Evolutionary conservation across 2,797 vertebrate species (phyloP).

Genomic region (Danio jaintianensis): DNA sequence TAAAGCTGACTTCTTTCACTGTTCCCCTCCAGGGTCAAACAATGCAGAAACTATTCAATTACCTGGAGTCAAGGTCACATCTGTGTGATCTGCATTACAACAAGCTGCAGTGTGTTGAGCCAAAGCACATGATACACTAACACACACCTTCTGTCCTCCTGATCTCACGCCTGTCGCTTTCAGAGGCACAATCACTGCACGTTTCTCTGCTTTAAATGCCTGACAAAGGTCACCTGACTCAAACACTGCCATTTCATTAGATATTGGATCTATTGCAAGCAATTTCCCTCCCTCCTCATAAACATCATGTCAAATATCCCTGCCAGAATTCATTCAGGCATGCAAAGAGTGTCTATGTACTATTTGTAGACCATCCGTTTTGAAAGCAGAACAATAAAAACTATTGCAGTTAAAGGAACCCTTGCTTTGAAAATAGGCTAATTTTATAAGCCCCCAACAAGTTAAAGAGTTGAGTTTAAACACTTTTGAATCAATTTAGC

Average conservation of each 20-base stretch:
- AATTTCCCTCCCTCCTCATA: background rate
- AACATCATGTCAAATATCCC: background rate
- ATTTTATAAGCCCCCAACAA: too few relatives aligned
- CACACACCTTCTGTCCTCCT: background rate
- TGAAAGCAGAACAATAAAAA: background rate
- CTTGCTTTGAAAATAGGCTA: too few relatives aligned
- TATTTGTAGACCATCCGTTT: background rate
- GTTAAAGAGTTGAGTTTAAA: too few relatives aligned
- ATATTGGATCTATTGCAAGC: background rate
- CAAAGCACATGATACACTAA: background rate
- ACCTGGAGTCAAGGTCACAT: slow-evolving; percentile 32
- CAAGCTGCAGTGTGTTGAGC: background rate
- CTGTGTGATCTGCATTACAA: slow-evolving; percentile 23
- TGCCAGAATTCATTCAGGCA: background rate
- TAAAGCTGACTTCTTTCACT: background rate
- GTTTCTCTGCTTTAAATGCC: background rate
- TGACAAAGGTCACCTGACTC: background rate
- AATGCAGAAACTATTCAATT: slow-evolving; percentile 18
- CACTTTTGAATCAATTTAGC: too few relatives aligned
- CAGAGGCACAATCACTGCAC: background rate
- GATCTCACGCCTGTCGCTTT: background rate
- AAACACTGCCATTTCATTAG: background rate
- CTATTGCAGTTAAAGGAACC: too few relatives aligned
- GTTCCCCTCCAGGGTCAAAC: slow-evolving; percentile 25
- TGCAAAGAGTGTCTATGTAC: too few relatives aligned